Evolutionary conservation across 2,113 vertebrate genomes (phyloP).

Genomic region (Ictidomys tridecemlineatus): DNA sequence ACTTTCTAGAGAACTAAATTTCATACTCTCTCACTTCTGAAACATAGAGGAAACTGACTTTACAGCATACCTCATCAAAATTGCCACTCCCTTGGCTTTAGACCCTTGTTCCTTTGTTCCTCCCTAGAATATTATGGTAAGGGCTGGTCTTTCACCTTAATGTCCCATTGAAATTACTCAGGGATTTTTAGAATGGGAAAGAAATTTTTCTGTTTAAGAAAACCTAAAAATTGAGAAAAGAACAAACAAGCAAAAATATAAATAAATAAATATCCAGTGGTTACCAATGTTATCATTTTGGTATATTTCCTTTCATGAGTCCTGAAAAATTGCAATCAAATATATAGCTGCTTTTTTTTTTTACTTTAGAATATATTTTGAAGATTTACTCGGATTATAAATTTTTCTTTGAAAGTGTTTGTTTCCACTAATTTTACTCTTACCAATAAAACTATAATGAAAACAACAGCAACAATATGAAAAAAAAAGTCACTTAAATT

Average conservation of each 20-base stretch:
- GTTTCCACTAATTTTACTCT: slow-evolving; percentile 10
- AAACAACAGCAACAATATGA: not conserved
- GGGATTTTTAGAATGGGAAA: not conserved
- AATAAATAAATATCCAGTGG: not conserved
- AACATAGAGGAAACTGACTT: not conserved
- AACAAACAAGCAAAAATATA: not conserved
- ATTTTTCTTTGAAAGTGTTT: too few species aligned
- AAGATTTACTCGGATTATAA: not conserved
- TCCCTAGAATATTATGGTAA: not conserved
- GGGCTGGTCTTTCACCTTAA: not conserved
- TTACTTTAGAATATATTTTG: not conserved
- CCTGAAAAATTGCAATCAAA: slow-evolving; percentile 35
- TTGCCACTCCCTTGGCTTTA: not conserved
- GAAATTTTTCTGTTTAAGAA: not conserved
- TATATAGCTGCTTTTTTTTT: not conserved
- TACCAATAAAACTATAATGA: not conserved
- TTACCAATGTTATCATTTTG: not conserved
- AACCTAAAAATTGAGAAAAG: not conserved
- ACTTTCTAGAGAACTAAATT: not conserved
- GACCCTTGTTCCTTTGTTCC: not conserved
- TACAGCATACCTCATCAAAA: not conserved
- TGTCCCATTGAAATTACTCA: not conserved
- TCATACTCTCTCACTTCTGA: not conserved
- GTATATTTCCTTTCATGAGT: not conserved
- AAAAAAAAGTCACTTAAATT: not conserved